Percentiles rank a stretch among this genome's conserved stretches.
Evolutionary conservation across 1,140 invertebrate species (phyloP).

Genomic region (Drosophila nikananu): DNA sequence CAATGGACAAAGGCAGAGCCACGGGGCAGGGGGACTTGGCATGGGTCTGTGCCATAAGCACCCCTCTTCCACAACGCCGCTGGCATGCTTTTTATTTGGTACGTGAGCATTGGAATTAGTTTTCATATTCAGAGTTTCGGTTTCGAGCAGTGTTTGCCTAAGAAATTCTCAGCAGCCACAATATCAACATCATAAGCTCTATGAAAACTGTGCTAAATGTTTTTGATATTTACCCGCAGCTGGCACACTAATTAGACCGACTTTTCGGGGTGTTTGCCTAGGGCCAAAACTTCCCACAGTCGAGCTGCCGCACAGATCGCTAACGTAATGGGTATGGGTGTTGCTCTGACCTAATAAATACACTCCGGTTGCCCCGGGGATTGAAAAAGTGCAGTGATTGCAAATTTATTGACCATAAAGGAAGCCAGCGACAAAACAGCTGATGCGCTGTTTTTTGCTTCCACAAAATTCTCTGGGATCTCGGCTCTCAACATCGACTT

Average conservation of each 20-base stretch:
- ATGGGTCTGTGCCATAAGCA: constrained; percentile 44
- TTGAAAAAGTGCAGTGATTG: constrained; percentile 58
- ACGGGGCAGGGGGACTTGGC: constrained; percentile 48
- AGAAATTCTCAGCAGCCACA: constrained; percentile 51
- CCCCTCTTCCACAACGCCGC: constrained; percentile 7
- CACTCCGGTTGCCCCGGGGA: constrained; percentile 20
- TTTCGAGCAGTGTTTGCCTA: constrained; percentile 42
- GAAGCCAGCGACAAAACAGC: constrained; percentile 57
- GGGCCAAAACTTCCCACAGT: constrained; percentile 71
- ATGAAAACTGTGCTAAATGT: constrained; percentile 75
- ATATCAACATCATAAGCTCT: constrained; percentile 52
- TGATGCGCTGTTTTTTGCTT: constrained; percentile 76
- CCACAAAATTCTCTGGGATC: constrained; percentile 46
- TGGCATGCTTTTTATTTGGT: constrained; percentile 63
- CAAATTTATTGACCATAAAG: constrained; percentile 47
- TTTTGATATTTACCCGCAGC: constrained; percentile 54
- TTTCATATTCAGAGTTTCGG: constrained; percentile 27
- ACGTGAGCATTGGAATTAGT: constrained; percentile 70
- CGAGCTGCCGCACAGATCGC: not conserved
- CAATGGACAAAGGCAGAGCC: constrained; percentile 13
- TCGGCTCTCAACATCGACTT: not conserved
- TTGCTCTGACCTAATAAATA: constrained; percentile 71
- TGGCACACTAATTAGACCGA: constrained; percentile 67
- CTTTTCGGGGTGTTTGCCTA: constrained; percentile 58
- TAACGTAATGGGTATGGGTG: constrained; percentile 6